These are phyloP conservation scores for Oreochromis grahami DNA, from an alignment of 2,797 vertebrate species.

Conservation along the genomic window DNA sequence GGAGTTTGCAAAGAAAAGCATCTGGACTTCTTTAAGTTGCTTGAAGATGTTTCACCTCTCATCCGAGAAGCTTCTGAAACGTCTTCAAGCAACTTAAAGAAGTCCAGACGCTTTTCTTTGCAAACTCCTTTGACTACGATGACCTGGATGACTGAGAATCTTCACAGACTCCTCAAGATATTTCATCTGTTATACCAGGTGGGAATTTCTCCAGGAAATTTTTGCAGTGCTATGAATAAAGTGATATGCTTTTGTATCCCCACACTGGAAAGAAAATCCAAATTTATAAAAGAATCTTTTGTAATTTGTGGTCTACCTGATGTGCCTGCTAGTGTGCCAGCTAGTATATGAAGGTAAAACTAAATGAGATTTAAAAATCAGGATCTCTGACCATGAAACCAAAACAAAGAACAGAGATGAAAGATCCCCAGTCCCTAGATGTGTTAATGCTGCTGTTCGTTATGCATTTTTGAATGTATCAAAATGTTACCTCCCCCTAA, in stretches of 20 bases:
- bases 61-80: too few relatives aligned
- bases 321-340: neutral
- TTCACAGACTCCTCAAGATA: neutral
- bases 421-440: neutral
- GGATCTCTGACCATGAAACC: neutral
- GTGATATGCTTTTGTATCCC: neutral
- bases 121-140: too few relatives aligned
- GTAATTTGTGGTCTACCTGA: neutral
- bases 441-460: neutral
- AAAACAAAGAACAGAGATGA: neutral
- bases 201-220: neutral
- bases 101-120: too few relatives aligned
- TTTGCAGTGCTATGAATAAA: neutral
- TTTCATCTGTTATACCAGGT: neutral
- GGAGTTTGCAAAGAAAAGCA: too few relatives aligned
- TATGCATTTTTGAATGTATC: neutral
- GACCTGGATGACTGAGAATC: too few relatives aligned
- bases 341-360: neutral
- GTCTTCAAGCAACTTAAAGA: too few relatives aligned
- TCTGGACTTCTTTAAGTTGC: too few relatives aligned
- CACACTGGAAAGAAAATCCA: neutral
- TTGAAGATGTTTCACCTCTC: too few relatives aligned
- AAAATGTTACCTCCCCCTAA: neutral
- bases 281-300: neutral
- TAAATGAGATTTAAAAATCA: neutral